Conservation (phyloP, 2,888 invertebrate species). For the Chloroclysta siterata region DNA sequence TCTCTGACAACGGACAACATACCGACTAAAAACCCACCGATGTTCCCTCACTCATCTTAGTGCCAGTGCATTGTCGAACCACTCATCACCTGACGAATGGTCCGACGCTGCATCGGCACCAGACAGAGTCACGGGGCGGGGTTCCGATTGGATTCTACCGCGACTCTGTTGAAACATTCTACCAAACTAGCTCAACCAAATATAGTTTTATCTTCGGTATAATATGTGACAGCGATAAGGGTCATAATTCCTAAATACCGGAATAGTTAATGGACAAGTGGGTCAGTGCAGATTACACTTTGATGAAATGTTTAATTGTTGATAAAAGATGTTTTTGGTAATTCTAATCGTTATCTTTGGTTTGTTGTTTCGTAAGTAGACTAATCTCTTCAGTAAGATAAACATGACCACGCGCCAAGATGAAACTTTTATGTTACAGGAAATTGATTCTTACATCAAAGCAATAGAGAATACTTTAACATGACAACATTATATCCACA, state of each 20-base stretch:
- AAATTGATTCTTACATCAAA: background rate
- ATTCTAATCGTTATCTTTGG: conserved; percentile 20
- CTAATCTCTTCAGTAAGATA: conserved; percentile 1
- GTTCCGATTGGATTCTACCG: too few species aligned
- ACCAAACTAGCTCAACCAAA: background rate
- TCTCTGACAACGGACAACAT: too few species aligned
- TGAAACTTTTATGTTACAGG: background rate
- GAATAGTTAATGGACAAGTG: conserved; percentile 38
- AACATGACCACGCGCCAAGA: conserved; percentile 5
- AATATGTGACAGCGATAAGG: background rate
- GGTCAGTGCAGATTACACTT: conserved; percentile 48
- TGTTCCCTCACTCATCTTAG: too few species aligned
- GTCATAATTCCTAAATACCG: conserved; percentile 35
- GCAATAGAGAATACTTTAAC: background rate
- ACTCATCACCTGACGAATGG: too few species aligned
- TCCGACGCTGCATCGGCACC: too few species aligned
- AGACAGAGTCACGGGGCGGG: too few species aligned
- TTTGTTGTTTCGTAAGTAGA: conserved; percentile 24
- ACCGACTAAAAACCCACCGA: too few species aligned
- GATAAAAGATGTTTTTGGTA: conserved; percentile 33
- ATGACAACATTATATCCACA: background rate
- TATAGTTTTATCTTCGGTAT: background rate
- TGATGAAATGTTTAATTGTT: conserved; percentile 45
- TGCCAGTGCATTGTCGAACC: too few species aligned
- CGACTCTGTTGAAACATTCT: too few species aligned